Base-by-base conservation (phyloP, 2,797 vertebrate species). In the Sphaeramia orbicularis region DNA sequence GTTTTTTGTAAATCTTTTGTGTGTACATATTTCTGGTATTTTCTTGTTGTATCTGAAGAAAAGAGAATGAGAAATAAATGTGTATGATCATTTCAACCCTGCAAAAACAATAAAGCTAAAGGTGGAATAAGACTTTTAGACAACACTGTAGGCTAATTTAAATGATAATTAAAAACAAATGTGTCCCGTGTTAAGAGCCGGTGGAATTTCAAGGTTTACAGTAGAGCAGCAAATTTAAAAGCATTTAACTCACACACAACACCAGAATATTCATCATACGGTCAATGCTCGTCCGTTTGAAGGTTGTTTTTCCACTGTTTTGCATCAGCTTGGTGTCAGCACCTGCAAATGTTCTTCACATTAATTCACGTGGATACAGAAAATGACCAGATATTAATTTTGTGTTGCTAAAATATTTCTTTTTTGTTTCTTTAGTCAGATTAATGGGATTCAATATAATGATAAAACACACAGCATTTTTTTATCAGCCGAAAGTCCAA, bases 241-340 rank as follows among this genome's bases (percentile, higher is more conserved):
- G 21, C 21, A 24, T 38, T 11, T 35, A 57, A 95, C 97, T 96
- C 86, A 99, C 97, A 93, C 95, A 92, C 74, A 99, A 51, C 59
- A 99, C 97, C 56, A 99, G 91, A 59, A 96, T 57, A 11, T 99
- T 98, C 96, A 98, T 96, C 67, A 99, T 93, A n/a, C 91, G 93
- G 73, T 99, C 98, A 0, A 98, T 95, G 72, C 95, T 96, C 0
- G 97, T 99, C 52, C 96, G 86, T 84, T 99, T 99, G 80, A 99
- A 96, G 1, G 82, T 86, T 0, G 94, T 92, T 85, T 92, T 96
- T 24, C 97, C 98, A 1, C 95, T 95, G 90, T 99, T 99, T 89
- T 99, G 97, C 96, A 99, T 99, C 70, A 99, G 91, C 79, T 99
- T 99, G 1, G 97, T 97, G 87, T 99, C 97, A n/a, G 95, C 96